Conservation (phyloP, 2,797 vertebrate species). For the Peromyscus aztecus region DNA sequence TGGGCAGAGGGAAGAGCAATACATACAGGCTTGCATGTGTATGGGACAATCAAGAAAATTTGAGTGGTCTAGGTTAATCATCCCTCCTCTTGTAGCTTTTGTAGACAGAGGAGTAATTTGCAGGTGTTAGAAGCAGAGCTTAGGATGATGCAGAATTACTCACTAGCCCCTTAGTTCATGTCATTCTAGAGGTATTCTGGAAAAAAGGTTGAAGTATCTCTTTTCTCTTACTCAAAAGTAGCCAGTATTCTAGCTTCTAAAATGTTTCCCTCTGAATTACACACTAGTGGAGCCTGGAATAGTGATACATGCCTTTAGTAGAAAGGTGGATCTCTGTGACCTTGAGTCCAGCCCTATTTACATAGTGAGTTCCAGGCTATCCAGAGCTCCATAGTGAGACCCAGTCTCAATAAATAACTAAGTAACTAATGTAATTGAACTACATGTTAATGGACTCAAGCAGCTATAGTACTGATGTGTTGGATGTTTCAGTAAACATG, state of each 20-base stretch:
- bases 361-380: neutral
- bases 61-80: neutral
- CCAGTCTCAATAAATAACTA: neutral
- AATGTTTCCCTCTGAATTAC: slow-evolving; percentile 1
- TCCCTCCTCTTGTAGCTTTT: neutral
- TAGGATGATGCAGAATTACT: neutral
- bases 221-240: neutral
- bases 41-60: neutral
- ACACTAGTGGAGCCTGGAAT: neutral
- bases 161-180: neutral
- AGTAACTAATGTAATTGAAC: neutral
- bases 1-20: neutral
- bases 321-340: neutral
- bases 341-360: neutral
- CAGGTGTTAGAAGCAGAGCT: neutral
- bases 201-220: neutral
- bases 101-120: no score
- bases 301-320: neutral
- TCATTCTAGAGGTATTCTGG: neutral
- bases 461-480: neutral
- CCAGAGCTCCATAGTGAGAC: neutral
- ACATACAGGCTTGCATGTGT: neutral
- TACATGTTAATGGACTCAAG: neutral
- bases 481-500: neutral
- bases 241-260: neutral